Percentiles rank a stretch among this genome's conserved stretches.
Evolutionary conservation across 2,113 vertebrate genomes (phyloP).

Genomic region (Chaetodon trifascialis): DNA sequence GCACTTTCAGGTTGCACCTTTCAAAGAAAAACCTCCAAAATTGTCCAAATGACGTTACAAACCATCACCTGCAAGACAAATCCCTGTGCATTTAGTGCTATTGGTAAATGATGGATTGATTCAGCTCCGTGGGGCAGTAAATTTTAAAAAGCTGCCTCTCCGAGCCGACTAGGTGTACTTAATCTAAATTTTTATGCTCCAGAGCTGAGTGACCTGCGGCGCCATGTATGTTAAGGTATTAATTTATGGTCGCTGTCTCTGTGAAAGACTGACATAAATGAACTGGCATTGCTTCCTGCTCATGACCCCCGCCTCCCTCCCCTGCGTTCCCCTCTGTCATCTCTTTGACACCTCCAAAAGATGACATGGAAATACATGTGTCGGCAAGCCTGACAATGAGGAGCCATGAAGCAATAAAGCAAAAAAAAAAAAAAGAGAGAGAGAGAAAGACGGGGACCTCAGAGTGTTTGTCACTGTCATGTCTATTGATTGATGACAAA

Average conservation of each 20-base stretch:
- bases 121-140: conserved; percentile 16
- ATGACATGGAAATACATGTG: conserved; percentile 76
- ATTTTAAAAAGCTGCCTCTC: conserved; percentile 7
- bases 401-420: conserved; percentile 62
- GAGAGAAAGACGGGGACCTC: conserved; percentile 79
- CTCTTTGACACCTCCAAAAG: conserved; percentile 72
- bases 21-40: not conserved
- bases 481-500: conserved; percentile 96
- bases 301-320: conserved; percentile 46
- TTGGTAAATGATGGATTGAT: conserved; percentile 23
- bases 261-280: conserved; percentile 73
- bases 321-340: conserved; percentile 63
- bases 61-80: conserved; percentile 8
- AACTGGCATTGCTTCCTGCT: conserved; percentile 60
- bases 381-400: conserved; percentile 69
- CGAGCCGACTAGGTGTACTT: conserved; percentile 15
- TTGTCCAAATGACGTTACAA: not conserved
- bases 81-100: not conserved
- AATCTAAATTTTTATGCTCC: conserved; percentile 39
- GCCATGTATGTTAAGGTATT: conserved; percentile 24
- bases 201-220: conserved; percentile 50
- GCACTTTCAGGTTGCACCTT: not conserved
- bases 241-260: conserved; percentile 56
- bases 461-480: conserved; percentile 91
- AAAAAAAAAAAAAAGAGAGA: conserved; percentile 10